A percentile compares a stretch with the other conserved stretches of the same genome.
phyloP scores from a whole-genome alignment of 2,888 invertebrate genomes.

The Aethes cnicana region DNA sequence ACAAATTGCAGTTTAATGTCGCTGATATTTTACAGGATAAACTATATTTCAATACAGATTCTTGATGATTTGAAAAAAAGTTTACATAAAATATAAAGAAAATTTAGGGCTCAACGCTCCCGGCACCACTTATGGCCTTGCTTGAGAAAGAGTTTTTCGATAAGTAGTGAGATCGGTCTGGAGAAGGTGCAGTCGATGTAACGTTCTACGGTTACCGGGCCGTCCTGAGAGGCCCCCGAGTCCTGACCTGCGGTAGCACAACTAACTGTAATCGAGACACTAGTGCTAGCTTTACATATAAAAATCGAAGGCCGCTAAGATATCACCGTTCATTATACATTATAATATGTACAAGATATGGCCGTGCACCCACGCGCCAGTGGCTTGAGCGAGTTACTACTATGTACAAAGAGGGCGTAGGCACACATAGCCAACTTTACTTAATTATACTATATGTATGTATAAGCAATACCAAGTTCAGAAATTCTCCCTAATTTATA shows the following conservation, averaged over 20 bases:
- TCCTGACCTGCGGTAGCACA: constrained; percentile 51
- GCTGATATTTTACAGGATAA: no score
- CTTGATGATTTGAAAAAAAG: no score
- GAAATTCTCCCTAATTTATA: no score
- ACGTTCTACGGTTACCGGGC: no score
- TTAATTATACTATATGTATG: background rate
- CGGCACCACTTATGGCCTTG: no score
- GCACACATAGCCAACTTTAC: background rate
- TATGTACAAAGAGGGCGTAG: constrained; percentile 58
- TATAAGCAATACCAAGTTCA: background rate
- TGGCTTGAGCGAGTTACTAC: constrained; percentile 54
- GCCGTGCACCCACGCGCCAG: constrained; percentile 45
- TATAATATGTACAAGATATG: constrained; percentile 69
- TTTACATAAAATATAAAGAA: no score
- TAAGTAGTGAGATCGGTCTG: no score
- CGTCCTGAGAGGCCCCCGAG: constrained; percentile 39
- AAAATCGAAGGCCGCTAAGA: constrained; percentile 82
- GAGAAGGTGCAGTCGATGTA: no score
- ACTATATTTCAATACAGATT: no score
- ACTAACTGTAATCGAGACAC: constrained; percentile 57
- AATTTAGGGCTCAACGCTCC: no score
- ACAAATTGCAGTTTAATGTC: no score
- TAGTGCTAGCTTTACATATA: constrained; percentile 80
- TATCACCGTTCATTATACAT: constrained; percentile 80
- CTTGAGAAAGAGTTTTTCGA: no score